Conservation (phyloP, 2,888 invertebrate species). For the Oithona nana region DNA sequence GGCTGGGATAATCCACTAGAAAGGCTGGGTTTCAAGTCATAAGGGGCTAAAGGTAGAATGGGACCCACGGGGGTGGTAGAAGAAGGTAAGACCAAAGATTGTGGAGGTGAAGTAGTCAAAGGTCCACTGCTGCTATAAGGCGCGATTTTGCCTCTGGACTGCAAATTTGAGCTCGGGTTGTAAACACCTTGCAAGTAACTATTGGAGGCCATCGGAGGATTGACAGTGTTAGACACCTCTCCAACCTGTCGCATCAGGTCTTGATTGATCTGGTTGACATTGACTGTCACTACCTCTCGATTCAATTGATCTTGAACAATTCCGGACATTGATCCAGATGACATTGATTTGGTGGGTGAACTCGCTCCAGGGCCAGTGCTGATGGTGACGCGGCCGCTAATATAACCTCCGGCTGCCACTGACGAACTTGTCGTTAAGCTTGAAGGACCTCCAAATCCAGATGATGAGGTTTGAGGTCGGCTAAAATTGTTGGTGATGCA, state of each 20-base stretch:
- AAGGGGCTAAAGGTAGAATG: neutral
- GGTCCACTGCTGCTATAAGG: conserved; percentile 14
- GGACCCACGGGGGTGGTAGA: conserved; percentile 11
- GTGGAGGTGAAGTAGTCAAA: conserved; percentile 17
- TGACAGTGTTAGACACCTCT: neutral
- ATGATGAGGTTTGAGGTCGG: neutral
- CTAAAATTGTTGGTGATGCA: neutral
- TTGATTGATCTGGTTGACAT: conserved; percentile 7
- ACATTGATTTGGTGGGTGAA: conserved; percentile 24
- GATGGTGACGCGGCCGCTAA: conserved; percentile 40
- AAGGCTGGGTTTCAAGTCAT: neutral
- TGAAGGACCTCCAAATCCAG: neutral
- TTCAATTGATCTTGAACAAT: neutral
- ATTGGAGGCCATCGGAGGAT: neutral
- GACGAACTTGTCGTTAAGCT: neutral
- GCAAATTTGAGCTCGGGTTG: neutral
- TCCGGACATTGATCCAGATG: conserved; percentile 19
- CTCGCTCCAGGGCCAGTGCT: conserved; percentile 29
- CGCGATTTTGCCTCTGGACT: neutral
- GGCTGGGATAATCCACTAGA: neutral
- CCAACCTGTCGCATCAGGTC: conserved; percentile 2
- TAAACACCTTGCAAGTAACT: neutral
- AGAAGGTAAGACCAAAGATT: neutral
- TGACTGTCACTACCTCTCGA: neutral
- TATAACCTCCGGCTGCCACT: neutral